Evolutionary conservation across 2,113 vertebrate genomes (phyloP), one percentile per base, ranked within the genome.

Genomic region (Hystrix brachyura): DNA sequence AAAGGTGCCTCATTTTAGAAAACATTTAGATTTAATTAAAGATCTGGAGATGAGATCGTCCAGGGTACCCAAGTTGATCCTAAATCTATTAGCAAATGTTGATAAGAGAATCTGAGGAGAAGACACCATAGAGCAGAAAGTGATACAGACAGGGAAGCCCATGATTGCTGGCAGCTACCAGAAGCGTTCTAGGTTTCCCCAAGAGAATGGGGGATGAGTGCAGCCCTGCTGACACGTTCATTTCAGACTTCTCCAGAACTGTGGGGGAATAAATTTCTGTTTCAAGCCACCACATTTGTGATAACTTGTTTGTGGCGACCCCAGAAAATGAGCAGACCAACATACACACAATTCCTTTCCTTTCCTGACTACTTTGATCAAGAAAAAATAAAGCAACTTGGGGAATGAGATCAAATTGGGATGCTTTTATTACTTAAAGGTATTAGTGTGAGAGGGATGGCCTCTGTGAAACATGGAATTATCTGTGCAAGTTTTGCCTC

Each of bases 121-220:
- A 32, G 46, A 53, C 4, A 19, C 17, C 11, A 51, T 15, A 53
- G 38, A 74, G 11, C 17, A 51, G 34, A 25, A n/a, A 43, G 4
- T 2, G 5, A 8, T 3, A 1, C 19, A 27, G 12, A 27, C 19
- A 0, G 12, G 38, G 23, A 25, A n/a, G 53, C 32, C 5, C 0
- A 1, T 29, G 7, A n/a, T 1, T 23, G 29, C 29, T 34, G 19
- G 3, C 0, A 43, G 38, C 18, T 10, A 5, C 3, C 43, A 21
- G 53, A 57, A 59, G n/a, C 72, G 38, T 38, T 38, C 38, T 38
- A 38, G 38, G 14, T 46, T 25, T 85, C 15, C 10, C 4, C 32
- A 23, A 25, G 38, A 78, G 29, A 25, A 43, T 53, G 7, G 21
- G 2, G 11, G 7, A 7, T 43, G 72, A 59, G 19, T 18, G 1